Base-by-base conservation (phyloP, 2,888 invertebrate genomes). In the Patella ulyssiponensis region DNA sequence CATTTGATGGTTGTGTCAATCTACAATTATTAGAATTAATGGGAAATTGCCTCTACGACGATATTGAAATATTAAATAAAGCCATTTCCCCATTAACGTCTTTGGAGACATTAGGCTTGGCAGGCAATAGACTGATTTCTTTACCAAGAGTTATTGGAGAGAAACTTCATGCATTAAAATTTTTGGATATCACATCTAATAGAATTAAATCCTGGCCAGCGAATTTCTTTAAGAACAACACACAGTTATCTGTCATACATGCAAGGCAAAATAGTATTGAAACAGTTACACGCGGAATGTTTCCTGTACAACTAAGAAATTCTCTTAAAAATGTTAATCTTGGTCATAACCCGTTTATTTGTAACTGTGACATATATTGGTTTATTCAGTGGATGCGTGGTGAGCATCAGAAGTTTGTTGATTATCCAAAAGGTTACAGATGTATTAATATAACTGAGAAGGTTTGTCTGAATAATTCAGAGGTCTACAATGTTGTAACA, bases 261-360 rank as follows among this genome's bases (percentile, higher is more conserved):
- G 11, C 17, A 64, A 5, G 17, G 3, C 12, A 3, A 23, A 64
- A 64, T 23, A 11, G 3, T 20, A 64, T 64, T 23, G 14, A 23
- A 23, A 64, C 64, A 23, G 15, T 64, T 14, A 64, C 64, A 11
- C 12, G 23, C 3, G 64, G 3, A 5, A 64, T 64, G 64, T 64
- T 64, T 64, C 23, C 64, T 23, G 5, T 23, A 11, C 20, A 64
- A 64, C 20, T 79, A 4, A 44, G 73, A 12, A 64, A 76, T 1
- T 33, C 51, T 20, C 72, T 81, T 7, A 27, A 73, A 69, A 93
- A 92, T 74, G 78, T 95, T 0, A 93, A 92, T 0, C 73, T 95
- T 0, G 92, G 93, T 0, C 92, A 92, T 0, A 95, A 95, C 85
- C 93, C 93, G 14, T 93, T 94, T 27, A 91, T 94, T 0, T 95